Conservation (phyloP, 1,140 invertebrate genomes). For the Rhyzopertha dominica region DNA sequence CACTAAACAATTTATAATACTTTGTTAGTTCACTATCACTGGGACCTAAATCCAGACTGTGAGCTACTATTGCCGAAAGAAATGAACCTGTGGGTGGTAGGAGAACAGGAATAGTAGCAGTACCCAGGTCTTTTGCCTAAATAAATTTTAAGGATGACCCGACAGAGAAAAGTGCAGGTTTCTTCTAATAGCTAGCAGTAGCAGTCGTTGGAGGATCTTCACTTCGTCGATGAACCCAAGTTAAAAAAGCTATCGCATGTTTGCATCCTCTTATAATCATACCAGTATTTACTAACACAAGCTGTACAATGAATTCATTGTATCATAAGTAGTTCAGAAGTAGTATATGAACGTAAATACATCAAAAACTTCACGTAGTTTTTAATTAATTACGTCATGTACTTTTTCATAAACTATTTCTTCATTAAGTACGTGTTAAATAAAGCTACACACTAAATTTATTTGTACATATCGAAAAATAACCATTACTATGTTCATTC, state of each 20-base stretch:
- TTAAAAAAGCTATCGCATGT: constrained; percentile 13
- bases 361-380: no score
- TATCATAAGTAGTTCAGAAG: no score
- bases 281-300: no score
- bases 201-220: constrained; percentile 35
- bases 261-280: constrained; percentile 9
- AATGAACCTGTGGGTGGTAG: constrained; percentile 2
- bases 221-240: constrained; percentile 30
- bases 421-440: no score
- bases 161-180: constrained; percentile 22
- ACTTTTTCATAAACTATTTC: no score
- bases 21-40: constrained; percentile 12
- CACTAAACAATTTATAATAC: constrained; percentile 1
- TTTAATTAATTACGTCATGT: no score
- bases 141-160: constrained; percentile 18
- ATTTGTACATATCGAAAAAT: no score
- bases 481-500: no score
- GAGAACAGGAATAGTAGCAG: not conserved
- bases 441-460: no score
- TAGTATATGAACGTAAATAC: no score
- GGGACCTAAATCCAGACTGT: constrained; percentile 6
- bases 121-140: constrained; percentile 16
- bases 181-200: constrained; percentile 37
- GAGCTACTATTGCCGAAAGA: constrained; percentile 19
- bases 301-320: no score